phyloP scores from a whole-genome alignment of 2,113 vertebrate genomes.

The Myanophis thanlyinensis region DNA sequence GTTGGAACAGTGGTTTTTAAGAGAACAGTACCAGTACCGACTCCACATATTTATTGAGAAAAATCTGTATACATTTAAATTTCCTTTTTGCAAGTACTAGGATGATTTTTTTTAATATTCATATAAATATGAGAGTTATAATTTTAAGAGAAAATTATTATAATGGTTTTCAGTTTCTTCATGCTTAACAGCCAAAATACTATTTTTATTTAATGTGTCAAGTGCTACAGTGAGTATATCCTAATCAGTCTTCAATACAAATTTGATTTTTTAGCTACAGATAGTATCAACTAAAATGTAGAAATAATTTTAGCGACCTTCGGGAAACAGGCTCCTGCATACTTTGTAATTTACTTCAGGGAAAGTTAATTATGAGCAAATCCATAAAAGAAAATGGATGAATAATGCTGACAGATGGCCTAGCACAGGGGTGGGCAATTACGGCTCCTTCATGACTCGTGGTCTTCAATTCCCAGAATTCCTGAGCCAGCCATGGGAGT shows the following conservation, averaged over 20 bases:
- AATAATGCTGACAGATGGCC: background rate
- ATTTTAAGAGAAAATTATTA: background rate
- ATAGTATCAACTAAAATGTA: background rate
- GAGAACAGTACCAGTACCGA: background rate
- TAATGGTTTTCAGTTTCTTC: background rate
- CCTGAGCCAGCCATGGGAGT: no score
- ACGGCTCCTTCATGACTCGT: no score
- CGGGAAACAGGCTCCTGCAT: background rate
- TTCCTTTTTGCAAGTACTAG: background rate
- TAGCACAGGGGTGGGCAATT: no score
- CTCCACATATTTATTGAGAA: background rate
- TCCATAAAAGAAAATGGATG: background rate
- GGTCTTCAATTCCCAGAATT: no score
- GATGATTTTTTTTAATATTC: background rate
- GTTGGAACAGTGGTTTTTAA: background rate
- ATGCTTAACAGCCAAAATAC: background rate
- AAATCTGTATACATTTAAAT: background rate
- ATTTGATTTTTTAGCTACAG: background rate
- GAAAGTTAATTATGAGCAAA: background rate
- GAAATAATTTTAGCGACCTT: background rate
- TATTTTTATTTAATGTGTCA: background rate
- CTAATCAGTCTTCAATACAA: background rate
- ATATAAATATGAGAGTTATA: background rate
- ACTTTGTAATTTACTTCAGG: background rate
- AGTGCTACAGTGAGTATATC: background rate